Percentiles rank a stretch among this genome's conserved stretches.
Conservation (phyloP, 2,888 invertebrate genomes). For the Micropterix aruncella region DNA sequence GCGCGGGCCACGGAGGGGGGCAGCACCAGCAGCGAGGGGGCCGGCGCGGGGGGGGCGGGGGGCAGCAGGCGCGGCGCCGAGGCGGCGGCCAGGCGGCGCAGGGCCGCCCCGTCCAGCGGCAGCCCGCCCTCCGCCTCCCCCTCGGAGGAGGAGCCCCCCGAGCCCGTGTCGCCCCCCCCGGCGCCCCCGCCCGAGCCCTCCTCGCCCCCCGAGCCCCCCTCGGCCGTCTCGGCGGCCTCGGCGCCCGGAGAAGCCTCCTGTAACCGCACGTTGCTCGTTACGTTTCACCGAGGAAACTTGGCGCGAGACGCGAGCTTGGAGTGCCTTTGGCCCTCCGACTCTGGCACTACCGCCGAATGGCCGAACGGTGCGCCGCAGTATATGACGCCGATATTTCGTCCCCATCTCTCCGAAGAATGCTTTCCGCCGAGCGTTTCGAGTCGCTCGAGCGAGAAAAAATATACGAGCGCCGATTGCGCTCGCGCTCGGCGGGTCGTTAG, state of each 20-base stretch:
- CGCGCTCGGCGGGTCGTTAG: too few relatives aligned
- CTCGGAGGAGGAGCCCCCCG: constrained; percentile 36
- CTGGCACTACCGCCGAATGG: too few relatives aligned
- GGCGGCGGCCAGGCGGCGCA: constrained; percentile 47
- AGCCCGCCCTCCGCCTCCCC: constrained; percentile 60
- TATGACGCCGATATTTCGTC: too few relatives aligned
- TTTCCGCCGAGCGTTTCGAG: too few relatives aligned
- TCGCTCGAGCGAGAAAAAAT: too few relatives aligned
- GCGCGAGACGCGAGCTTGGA: too few relatives aligned
- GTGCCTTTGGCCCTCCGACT: too few relatives aligned
- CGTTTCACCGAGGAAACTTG: too few relatives aligned
- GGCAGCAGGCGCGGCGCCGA: constrained; percentile 15
- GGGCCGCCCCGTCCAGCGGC: constrained; percentile 68
- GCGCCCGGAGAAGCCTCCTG: background rate
- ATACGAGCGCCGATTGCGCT: too few relatives aligned
- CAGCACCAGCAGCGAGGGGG: constrained; percentile 10
- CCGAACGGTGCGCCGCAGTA: too few relatives aligned
- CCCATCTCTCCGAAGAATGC: too few relatives aligned
- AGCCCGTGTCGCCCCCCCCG: constrained; percentile 32
- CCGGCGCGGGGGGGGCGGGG: constrained; percentile 8
- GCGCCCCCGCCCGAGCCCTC: constrained; percentile 15
- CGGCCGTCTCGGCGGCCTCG: constrained; percentile 4
- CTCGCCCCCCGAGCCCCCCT: constrained; percentile 7
- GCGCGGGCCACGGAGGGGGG: constrained; percentile 11
- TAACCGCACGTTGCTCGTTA: too few relatives aligned